Evolutionary conservation across 2,113 vertebrate species (phyloP), one percentile per base, ranked within the genome.

Genomic region (Oophaga pumilio): DNA sequence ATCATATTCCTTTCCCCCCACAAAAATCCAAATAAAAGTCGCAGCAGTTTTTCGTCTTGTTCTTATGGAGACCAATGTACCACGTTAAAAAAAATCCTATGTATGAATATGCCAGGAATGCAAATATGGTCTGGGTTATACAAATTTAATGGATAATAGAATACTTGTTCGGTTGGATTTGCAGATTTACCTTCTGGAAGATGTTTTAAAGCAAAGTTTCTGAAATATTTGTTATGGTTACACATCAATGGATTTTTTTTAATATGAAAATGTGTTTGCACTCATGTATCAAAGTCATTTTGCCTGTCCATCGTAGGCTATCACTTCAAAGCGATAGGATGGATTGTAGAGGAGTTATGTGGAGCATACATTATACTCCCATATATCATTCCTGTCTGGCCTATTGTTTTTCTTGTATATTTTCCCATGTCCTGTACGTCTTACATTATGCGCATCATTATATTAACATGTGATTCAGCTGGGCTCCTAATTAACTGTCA

Each of bases 401-500:
- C n/a, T 49, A 66, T 83, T 83, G 59, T 83, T 83, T 66, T 68
- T n/a, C 33, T 28, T 52, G 11, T 69, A 83, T 83, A 24, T 69
- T 68, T 83, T 24, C 62, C 62, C 49, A 69, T 83, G 64, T 83
- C 81, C 8, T 82, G 62, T 24, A 82, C 20, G 17, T 82, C 79
- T 17, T 50, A n/a, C 60, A 69, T 68, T 83, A 69, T 83, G 62
- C 81, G 26, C 62, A 83, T 83, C 49, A 83, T 69, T 83, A 83
- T 83, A 83, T 68, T 83, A 82, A 66, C 60, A 82, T 82, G 62
- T 52, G 60, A 49, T 68, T 66, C 80, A n/a, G 50, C 57, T 15
- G 43, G 62, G 49, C 12, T 68, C 33, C 62, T 69, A 83, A 83
- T 83, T 83, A 83, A 52, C n/a, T 83, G 81, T 83, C 81, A 83